These are phyloP conservation scores for Ophioninae sp. DNA, from an alignment of 2,888 invertebrate genomes.

Conservation along the genomic window DNA sequence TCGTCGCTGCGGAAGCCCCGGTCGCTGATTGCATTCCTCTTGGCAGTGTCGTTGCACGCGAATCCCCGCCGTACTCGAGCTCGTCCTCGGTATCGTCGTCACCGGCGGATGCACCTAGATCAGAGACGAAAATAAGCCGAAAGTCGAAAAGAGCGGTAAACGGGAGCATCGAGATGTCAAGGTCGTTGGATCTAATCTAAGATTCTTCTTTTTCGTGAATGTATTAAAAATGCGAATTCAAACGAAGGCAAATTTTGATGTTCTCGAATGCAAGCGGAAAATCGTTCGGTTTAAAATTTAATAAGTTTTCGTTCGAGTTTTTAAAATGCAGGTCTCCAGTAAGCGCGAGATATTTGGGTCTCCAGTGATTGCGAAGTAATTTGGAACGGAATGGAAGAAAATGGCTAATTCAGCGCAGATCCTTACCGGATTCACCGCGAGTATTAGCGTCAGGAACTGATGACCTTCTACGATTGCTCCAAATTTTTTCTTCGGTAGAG, in stretches of 20 bases:
- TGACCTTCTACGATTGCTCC: constrained; percentile 79
- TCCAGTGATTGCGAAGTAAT: no score
- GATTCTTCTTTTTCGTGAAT: background rate
- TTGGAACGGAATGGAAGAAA: background rate
- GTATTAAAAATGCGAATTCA: background rate
- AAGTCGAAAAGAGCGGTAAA: background rate
- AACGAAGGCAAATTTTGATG: background rate
- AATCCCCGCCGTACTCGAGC: constrained; percentile 78
- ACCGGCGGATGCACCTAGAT: constrained; percentile 81
- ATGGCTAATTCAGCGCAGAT: background rate
- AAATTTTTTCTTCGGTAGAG: constrained; percentile 79
- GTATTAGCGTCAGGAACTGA: constrained; percentile 80
- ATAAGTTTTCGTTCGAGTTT: no score
- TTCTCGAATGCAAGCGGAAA: no score
- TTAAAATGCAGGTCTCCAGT: no score
- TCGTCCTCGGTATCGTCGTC: constrained; percentile 80
- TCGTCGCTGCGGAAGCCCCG: constrained; percentile 83
- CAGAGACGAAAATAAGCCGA: background rate
- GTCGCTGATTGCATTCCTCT: constrained; percentile 84
- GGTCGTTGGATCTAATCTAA: background rate
- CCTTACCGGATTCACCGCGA: constrained; percentile 77
- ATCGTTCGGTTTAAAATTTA: no score
- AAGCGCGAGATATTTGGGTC: no score
- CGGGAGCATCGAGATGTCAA: background rate
- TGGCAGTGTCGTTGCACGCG: constrained; percentile 85